Evolutionary conservation across 1,140 invertebrate species (phyloP).

Genomic region (Papilio polytes): DNA sequence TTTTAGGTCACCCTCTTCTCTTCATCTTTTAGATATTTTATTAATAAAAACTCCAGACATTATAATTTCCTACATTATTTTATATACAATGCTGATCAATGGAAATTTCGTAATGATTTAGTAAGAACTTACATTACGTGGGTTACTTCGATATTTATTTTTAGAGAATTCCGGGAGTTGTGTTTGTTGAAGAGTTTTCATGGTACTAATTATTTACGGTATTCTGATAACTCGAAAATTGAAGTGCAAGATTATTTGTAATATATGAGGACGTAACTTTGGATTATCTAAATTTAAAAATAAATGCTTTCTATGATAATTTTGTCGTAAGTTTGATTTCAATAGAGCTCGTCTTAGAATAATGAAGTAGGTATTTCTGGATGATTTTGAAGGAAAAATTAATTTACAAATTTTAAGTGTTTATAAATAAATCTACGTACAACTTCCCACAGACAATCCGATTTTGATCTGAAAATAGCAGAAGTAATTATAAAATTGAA

Average conservation of each 20-base stretch:
- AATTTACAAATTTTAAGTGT: neutral
- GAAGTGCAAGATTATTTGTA: neutral
- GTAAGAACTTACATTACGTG: neutral
- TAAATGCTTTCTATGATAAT: too few species aligned
- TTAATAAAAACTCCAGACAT: neutral
- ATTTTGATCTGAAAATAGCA: conserved; percentile 12
- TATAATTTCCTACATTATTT: neutral
- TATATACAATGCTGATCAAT: neutral
- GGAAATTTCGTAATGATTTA: neutral
- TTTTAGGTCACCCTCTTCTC: neutral
- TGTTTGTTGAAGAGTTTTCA: neutral
- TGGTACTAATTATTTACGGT: neutral
- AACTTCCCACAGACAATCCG: neutral
- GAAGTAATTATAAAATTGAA: conserved; percentile 5
- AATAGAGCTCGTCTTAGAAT: too few species aligned
- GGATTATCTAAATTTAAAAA: too few species aligned
- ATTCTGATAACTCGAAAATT: neutral
- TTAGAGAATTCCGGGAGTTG: neutral
- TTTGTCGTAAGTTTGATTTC: too few species aligned
- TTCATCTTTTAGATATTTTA: neutral
- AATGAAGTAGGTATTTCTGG: too few species aligned
- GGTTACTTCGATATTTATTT: neutral
- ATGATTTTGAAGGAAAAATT: neutral
- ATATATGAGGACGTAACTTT: too few species aligned
- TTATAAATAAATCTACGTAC: neutral